Evolutionary conservation across 2,113 vertebrate species (phyloP).

Genomic region (Dissostichus mawsoni): DNA sequence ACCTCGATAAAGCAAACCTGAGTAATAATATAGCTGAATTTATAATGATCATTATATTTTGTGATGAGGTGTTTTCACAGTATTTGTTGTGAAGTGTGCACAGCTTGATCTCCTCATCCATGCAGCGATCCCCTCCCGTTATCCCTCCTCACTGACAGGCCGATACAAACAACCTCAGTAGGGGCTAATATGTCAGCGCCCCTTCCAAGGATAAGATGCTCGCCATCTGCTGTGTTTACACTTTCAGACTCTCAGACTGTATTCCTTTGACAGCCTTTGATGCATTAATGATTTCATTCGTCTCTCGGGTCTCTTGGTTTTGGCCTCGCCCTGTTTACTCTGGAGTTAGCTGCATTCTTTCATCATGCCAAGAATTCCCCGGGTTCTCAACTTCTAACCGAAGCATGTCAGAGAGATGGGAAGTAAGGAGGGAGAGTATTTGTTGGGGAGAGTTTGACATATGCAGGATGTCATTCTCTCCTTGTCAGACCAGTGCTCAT

Average conservation of each 20-base stretch:
- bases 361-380: conserved; percentile 73
- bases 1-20: neutral
- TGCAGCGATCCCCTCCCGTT: conserved; percentile 64
- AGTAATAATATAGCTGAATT: neutral
- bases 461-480: conserved; percentile 41
- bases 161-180: conserved; percentile 67
- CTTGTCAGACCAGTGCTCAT: conserved; percentile 27
- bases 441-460: conserved; percentile 51
- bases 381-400: conserved; percentile 54
- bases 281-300: conserved; percentile 71
- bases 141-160: conserved; percentile 67
- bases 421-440: conserved; percentile 26
- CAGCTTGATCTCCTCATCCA: conserved; percentile 66
- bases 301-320: conserved; percentile 59
- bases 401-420: conserved; percentile 43
- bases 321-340: conserved; percentile 63
- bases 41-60: conserved; percentile 11
- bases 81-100: conserved; percentile 43
- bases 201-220: conserved; percentile 59
- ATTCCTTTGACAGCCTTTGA: conserved; percentile 74
- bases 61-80: conserved; percentile 41
- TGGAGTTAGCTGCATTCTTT: conserved; percentile 67
- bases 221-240: conserved; percentile 69
- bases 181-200: conserved; percentile 63
- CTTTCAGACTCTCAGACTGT: conserved; percentile 57